Evolutionary conservation across 2,797 vertebrate species (phyloP).

Genomic region (Mormyrops boulengeri): DNA sequence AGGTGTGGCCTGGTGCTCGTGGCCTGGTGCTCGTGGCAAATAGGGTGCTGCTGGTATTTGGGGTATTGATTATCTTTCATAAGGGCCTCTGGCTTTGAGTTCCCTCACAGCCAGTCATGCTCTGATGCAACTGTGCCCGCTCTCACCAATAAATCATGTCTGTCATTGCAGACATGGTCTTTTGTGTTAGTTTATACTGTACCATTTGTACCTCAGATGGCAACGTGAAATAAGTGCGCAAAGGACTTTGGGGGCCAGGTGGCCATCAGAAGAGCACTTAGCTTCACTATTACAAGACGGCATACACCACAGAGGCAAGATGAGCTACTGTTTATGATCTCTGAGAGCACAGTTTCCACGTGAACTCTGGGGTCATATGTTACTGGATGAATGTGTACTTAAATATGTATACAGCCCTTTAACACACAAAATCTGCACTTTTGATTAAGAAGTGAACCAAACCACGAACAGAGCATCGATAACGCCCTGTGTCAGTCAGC

Average conservation of each 20-base stretch:
- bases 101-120: neutral
- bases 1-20: neutral
- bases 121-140: neutral
- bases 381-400: slow-evolving; percentile 20
- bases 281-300: neutral
- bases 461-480: neutral
- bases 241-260: neutral
- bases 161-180: neutral
- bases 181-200: neutral
- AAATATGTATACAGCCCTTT: slow-evolving; percentile 19
- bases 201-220: neutral
- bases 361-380: neutral
- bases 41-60: neutral
- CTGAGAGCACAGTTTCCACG: neutral
- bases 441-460: neutral
- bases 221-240: neutral
- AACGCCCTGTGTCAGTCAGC: neutral
- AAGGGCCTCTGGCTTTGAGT: neutral
- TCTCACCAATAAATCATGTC: neutral
- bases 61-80: neutral
- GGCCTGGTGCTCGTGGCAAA: neutral
- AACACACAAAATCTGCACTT: neutral
- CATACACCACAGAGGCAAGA: neutral
- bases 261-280: neutral
- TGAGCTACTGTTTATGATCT: neutral